These are phyloP conservation scores for Varanus komodoensis DNA, from an alignment of 2,113 vertebrate genomes.

Conservation along the genomic window DNA sequence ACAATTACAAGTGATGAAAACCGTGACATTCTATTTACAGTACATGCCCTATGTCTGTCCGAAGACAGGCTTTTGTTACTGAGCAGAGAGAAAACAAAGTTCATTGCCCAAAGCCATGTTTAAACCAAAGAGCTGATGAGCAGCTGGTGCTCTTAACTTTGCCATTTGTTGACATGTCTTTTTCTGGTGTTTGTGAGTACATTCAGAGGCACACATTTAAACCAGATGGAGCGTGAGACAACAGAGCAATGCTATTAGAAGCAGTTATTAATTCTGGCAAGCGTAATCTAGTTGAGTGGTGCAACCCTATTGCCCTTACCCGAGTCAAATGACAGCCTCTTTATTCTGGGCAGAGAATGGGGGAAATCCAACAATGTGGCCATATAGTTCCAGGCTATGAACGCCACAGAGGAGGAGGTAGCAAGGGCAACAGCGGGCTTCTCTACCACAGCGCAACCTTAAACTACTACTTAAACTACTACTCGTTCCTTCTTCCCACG, in stretches of 20 bases:
- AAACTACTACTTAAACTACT: not conserved
- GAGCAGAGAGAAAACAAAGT: slow-evolving; percentile 3
- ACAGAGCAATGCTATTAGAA: not conserved
- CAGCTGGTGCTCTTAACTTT: slow-evolving; percentile 14
- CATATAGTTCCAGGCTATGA: not conserved
- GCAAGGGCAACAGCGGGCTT: not conserved
- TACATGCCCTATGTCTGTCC: not conserved
- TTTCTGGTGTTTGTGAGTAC: not conserved
- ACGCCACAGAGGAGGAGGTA: not conserved
- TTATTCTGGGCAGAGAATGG: not conserved
- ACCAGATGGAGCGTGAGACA: not conserved
- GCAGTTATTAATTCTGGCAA: slow-evolving; percentile 1
- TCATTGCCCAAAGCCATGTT: slow-evolving; percentile 18
- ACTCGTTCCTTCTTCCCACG: not conserved
- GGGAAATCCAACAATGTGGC: not conserved
- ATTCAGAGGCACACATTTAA: slow-evolving; percentile 1
- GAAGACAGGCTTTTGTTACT: not conserved
- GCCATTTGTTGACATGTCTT: slow-evolving; percentile 8
- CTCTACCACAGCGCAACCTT: not conserved
- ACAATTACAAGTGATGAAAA: not conserved
- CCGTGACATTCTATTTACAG: slow-evolving; percentile 15
- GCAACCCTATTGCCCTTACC: not conserved
- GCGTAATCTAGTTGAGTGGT: slow-evolving; percentile 4
- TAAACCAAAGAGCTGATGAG: slow-evolving; percentile 8
- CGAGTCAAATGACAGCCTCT: not conserved